Conservation (phyloP, 2,113 vertebrate genomes). For the Corvus cornix region DNA sequence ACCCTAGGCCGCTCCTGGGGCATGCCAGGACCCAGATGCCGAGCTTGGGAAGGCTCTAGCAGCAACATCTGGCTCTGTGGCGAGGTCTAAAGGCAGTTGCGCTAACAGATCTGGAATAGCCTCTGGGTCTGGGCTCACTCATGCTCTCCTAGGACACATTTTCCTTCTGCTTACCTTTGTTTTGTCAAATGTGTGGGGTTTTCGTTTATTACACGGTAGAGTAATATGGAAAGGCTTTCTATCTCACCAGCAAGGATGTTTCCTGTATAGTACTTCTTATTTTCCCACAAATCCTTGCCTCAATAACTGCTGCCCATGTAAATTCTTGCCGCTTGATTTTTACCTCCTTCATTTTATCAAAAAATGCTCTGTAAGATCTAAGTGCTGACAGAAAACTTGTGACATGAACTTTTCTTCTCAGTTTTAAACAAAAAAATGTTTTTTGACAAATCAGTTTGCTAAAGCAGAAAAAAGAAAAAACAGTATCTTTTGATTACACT, state of each 20-base stretch:
- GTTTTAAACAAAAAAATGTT: neutral
- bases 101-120: constrained; percentile 55
- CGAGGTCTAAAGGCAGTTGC: constrained; percentile 51
- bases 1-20: constrained; percentile 14
- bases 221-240: neutral
- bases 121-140: constrained; percentile 35
- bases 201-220: neutral
- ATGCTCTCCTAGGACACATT: neutral
- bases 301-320: neutral
- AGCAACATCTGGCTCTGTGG: constrained; percentile 75
- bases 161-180: constrained; percentile 61
- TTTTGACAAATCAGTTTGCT: neutral
- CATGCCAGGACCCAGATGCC: constrained; percentile 72
- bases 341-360: neutral
- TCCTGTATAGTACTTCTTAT: neutral
- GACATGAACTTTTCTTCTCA: neutral
- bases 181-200: neutral
- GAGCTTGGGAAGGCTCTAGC: constrained; percentile 62
- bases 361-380: neutral
- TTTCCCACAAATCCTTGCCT: neutral
- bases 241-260: neutral
- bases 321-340: neutral
- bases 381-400: neutral
- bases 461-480: neutral
- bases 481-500: neutral